Evolutionary conservation across 2,797 vertebrate species (phyloP).

Genomic region (Coluber constrictor): DNA sequence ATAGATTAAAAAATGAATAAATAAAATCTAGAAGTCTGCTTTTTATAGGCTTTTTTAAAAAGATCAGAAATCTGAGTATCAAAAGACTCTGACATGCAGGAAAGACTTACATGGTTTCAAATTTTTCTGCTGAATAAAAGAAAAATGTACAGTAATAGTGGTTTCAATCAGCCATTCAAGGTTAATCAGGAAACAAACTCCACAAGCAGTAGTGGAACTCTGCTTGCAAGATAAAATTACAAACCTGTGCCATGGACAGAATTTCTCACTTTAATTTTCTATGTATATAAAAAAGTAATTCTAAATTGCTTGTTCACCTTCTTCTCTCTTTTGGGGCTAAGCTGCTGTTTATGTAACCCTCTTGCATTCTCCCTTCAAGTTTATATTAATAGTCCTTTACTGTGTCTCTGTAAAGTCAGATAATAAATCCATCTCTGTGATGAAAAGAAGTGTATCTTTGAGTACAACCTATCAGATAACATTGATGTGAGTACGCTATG

Average conservation of each 20-base stretch:
- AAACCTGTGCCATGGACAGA: not conserved
- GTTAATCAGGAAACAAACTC: not conserved
- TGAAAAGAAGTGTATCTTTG: not conserved
- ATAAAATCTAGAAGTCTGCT: not conserved
- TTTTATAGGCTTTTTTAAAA: not conserved
- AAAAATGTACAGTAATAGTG: not conserved
- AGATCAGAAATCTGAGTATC: not conserved
- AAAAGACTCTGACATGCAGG: not conserved
- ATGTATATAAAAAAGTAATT: too few relatives aligned
- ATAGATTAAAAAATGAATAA: not conserved
- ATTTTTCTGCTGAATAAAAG: not conserved
- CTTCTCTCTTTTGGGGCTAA: not conserved
- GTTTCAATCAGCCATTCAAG: not conserved
- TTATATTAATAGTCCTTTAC: not conserved
- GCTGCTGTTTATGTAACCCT: not conserved
- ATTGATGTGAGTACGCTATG: not conserved
- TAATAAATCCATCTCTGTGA: not conserved
- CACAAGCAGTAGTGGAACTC: not conserved
- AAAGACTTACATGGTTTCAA: not conserved
- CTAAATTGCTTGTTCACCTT: not conserved
- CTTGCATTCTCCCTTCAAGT: not conserved
- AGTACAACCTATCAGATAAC: not conserved
- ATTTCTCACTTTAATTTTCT: too few relatives aligned
- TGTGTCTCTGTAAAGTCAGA: not conserved
- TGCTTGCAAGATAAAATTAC: not conserved